These are phyloP conservation scores for Drosophila paracracens DNA, from an alignment of 2,888 invertebrate genomes.

Conservation along the genomic window DNA sequence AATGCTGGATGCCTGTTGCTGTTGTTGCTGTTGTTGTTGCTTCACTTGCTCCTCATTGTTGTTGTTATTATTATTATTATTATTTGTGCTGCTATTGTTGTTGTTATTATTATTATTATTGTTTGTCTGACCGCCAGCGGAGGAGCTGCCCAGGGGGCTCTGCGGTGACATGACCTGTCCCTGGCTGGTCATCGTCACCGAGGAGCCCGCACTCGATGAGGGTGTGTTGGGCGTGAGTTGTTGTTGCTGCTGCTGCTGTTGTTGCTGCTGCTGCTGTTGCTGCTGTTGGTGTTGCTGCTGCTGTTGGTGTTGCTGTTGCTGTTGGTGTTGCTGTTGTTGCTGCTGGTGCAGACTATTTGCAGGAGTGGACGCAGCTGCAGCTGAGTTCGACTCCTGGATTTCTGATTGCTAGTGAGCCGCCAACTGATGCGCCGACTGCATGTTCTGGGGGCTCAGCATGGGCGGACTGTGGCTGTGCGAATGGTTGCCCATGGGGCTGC, in stretches of 20 bases:
- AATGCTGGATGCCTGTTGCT: conserved; percentile 84
- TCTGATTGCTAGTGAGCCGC: conserved; percentile 94
- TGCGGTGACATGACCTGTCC: conserved; percentile 84
- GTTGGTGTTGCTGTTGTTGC: conserved; percentile 77
- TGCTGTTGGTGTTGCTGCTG: conserved; percentile 80
- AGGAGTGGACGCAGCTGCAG: conserved; percentile 85
- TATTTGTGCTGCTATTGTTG: conserved; percentile 70
- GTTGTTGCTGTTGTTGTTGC: conserved; percentile 59
- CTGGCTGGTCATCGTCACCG: conserved; percentile 84
- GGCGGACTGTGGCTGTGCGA: conserved; percentile 93
- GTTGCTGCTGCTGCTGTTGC: conserved; percentile 70
- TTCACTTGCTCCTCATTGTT: conserved; percentile 81
- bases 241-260: conserved; percentile 80
- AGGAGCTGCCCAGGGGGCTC: conserved; percentile 83
- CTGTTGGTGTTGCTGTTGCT: conserved; percentile 82
- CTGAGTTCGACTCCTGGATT: conserved; percentile 90
- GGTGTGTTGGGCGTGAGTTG: conserved; percentile 83
- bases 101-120: conserved; percentile 77
- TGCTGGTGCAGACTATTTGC: conserved; percentile 84
- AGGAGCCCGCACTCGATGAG: conserved; percentile 84
- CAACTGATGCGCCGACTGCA: conserved; percentile 90
- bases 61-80: conserved; percentile 64
- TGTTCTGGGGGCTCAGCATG: conserved; percentile 92
- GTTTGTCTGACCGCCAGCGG: conserved; percentile 73
- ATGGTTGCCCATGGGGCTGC: conserved; percentile 93